Base-by-base conservation (phyloP, 30 jellyfish, hydroid and myxozoan species). In the Aurelia coerulea region DNA sequence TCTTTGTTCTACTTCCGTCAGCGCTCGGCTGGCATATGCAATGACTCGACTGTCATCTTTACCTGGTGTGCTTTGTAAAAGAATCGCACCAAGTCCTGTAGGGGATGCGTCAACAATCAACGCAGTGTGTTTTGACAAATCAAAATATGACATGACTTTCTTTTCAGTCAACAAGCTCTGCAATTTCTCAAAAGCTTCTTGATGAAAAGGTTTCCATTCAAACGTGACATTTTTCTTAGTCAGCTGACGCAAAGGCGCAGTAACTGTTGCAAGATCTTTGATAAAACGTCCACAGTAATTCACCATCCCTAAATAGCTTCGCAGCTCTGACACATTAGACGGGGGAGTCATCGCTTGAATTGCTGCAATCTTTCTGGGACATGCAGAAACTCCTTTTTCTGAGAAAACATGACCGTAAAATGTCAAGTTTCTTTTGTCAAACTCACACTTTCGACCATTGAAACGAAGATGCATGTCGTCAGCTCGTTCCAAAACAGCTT, bases 1-100 rank as follows among this genome's bases (percentile, higher is more conserved):
- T 19, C 82, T 29, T n/a, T 50, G 81, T 77, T 77, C 88, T 31
- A 62, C 88, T 17, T 31, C 17, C 19, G 77, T 67, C 68, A 81
- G 54, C 10, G 85, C 32, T 66, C 91, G 50, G 67, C 86, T 58
- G 14, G 54, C 76, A 58, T 81, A 65, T 3, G 86, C 74, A 16
- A 81, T 74, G 64, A 81, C 49, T 50, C 49, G 46, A 4, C 66
- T 60, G 49, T 65, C 84, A 41, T 51, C 51, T 58, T 53, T 51
- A 46, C 35, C 91, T 41, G 74, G 91, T 81, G 84, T 39, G 50
- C 70, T 68, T 83, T 83, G 93, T 10, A 79, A 56, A 50, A 83
- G 58, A n/a, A 83, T 73, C 18, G 87, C 88, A 70, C 80, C 23
- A 59, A 72, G 56, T 71, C 87, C 80, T 29, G 17, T 29, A 29